phyloP scores from a whole-genome alignment of 1,140 invertebrate genomes.

The Pissodes strobi region DNA sequence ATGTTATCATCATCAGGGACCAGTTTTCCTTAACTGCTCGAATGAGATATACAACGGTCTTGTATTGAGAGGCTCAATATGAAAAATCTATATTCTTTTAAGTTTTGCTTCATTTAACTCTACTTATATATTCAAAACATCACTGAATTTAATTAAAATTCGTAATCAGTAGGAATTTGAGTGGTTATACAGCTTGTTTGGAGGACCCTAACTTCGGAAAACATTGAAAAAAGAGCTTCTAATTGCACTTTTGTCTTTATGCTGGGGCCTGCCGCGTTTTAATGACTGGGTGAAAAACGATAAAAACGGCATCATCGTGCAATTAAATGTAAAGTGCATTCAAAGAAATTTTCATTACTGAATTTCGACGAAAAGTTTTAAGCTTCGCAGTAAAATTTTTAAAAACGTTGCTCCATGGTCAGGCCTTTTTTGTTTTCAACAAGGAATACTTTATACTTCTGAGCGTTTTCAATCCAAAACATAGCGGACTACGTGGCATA shows the following conservation, averaged over 20 bases:
- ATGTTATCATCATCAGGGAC: too few species aligned
- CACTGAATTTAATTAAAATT: conserved; percentile 10
- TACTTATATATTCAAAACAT: conserved; percentile 4
- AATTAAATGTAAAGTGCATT: conserved; percentile 38
- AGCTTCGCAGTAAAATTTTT: conserved; percentile 29
- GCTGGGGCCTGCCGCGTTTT: conserved; percentile 6
- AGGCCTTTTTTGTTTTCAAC: conserved; percentile 35
- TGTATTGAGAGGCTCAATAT: not conserved
- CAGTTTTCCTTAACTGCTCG: too few species aligned
- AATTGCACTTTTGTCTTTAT: conserved; percentile 30
- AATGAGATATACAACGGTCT: too few species aligned
- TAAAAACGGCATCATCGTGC: conserved; percentile 25
- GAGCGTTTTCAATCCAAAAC: conserved; percentile 36
- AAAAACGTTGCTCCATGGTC: conserved; percentile 35
- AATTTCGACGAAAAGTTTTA: conserved; percentile 32
- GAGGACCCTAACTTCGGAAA: conserved; percentile 8
- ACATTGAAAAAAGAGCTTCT: conserved; percentile 13
- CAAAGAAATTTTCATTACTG: conserved; percentile 37
- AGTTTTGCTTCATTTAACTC: conserved; percentile 3
- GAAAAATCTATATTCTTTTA: not conserved
- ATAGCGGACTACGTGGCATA: conserved; percentile 35
- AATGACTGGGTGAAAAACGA: conserved; percentile 23
- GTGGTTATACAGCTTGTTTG: conserved; percentile 19
- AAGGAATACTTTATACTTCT: conserved; percentile 39
- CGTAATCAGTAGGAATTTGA: conserved; percentile 11